A percentile compares a stretch with the other conserved stretches of the same genome.
phyloP scores from a whole-genome alignment of 1,140 invertebrate species.

The Drosophila biarmipes region DNA sequence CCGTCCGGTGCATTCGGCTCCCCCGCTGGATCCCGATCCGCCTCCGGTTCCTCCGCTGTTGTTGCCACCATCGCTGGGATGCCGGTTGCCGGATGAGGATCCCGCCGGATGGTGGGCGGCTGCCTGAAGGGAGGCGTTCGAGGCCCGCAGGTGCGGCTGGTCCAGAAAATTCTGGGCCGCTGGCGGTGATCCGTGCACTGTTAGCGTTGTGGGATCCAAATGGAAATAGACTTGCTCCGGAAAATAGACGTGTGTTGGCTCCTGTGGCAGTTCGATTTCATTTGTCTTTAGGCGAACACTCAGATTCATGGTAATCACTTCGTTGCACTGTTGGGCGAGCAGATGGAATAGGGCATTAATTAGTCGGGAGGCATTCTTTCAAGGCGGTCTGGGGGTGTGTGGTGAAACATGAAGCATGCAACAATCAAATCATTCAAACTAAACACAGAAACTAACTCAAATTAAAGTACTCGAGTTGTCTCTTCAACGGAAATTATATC shows the following conservation, averaged over 20 bases:
- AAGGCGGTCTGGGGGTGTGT: neutral
- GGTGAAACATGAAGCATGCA: slow-evolving; percentile 63
- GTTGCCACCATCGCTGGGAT: slow-evolving; percentile 31
- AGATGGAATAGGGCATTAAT: slow-evolving; percentile 10
- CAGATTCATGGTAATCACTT: slow-evolving; percentile 85
- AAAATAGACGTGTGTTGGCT: slow-evolving; percentile 77
- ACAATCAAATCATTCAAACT: slow-evolving; percentile 54
- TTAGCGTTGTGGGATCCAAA: slow-evolving; percentile 67
- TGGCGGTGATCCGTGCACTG: slow-evolving; percentile 62
- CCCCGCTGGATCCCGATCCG: slow-evolving; percentile 25
- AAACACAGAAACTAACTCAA: slow-evolving; percentile 37
- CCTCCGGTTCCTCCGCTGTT: slow-evolving; percentile 75
- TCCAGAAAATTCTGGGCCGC: slow-evolving; percentile 60
- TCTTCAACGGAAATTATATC: neutral
- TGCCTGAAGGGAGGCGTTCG: slow-evolving; percentile 75
- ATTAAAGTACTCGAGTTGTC: neutral
- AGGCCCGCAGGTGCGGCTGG: slow-evolving; percentile 71
- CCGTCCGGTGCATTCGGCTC: slow-evolving; percentile 76
- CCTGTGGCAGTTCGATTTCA: slow-evolving; percentile 85
- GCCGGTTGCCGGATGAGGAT: slow-evolving; percentile 32
- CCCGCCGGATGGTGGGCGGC: slow-evolving; percentile 42
- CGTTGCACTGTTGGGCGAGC: slow-evolving; percentile 62
- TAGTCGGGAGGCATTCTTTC: neutral
- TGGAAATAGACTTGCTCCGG: slow-evolving; percentile 78
- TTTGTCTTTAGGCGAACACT: slow-evolving; percentile 86